Percentiles rank a stretch among this genome's conserved stretches.
Conservation (phyloP, 2,113 vertebrate genomes). For the Apodemus sylvaticus region DNA sequence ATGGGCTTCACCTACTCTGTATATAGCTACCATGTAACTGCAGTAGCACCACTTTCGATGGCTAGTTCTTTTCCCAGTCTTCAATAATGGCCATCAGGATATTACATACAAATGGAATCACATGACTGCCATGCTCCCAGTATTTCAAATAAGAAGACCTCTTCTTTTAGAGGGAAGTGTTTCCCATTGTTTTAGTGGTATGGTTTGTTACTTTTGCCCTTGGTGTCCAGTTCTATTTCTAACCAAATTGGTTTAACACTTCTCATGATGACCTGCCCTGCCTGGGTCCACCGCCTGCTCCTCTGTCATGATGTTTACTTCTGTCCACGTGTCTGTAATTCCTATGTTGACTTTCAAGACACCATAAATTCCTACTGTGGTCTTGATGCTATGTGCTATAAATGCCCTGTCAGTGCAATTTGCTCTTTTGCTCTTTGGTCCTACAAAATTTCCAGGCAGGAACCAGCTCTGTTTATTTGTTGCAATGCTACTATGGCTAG, state of each 20-base stretch:
- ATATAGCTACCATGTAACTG: too few relatives aligned
- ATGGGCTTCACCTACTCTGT: fast-evolving
- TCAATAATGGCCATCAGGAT: background rate
- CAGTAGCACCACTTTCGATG: background rate
- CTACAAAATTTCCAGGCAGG: background rate
- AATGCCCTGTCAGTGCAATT: too few relatives aligned
- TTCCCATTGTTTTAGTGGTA: background rate
- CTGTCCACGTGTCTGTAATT: background rate
- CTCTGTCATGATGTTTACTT: background rate
- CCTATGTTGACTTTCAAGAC: background rate
- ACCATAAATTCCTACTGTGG: background rate
- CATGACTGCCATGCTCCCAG: background rate
- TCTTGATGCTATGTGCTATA: background rate
- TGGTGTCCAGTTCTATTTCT: background rate
- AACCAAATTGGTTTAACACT: background rate
- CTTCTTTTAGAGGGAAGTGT: background rate
- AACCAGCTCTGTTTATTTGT: background rate
- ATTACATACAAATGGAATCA: background rate
- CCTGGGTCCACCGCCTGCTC: background rate
- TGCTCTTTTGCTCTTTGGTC: background rate
- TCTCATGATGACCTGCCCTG: background rate
- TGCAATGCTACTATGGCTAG: background rate
- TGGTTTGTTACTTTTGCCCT: background rate
- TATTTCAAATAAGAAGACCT: background rate
- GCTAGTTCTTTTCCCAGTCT: background rate